Evolutionary conservation across 1,140 invertebrate species (phyloP).

Genomic region (Batillaria attramentaria): DNA sequence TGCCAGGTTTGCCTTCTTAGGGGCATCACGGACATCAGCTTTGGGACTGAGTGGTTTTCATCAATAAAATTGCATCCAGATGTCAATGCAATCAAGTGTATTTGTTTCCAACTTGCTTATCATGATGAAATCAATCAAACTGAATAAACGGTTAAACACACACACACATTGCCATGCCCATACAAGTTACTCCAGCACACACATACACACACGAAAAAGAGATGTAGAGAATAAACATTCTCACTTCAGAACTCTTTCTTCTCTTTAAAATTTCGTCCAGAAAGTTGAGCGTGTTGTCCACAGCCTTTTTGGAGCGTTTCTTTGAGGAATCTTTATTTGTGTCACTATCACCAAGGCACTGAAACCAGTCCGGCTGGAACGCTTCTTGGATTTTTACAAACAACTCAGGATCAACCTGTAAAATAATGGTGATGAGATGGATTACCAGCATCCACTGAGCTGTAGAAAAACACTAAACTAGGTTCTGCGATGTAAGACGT

Average conservation of each 20-base stretch:
- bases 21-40: no score
- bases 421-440: background rate
- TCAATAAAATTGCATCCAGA: no score
- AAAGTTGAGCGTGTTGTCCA: conserved; percentile 65
- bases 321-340: conserved; percentile 78
- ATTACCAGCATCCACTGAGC: no score
- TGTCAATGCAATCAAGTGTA: no score
- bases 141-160: background rate
- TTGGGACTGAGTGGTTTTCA: no score
- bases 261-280: conserved; percentile 62
- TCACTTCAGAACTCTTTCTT: conserved; percentile 58
- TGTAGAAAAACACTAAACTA: no score
- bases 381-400: conserved; percentile 85
- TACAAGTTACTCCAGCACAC: background rate
- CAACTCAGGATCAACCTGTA: conserved; percentile 75
- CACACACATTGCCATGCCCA: background rate
- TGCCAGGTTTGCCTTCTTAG: no score
- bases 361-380: conserved; percentile 85
- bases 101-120: no score
- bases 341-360: conserved; percentile 86
- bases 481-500: no score
- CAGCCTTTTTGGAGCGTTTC: conserved; percentile 81
- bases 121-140: no score
- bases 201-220: background rate
- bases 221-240: background rate